Evolutionary conservation across 2,888 invertebrate genomes (phyloP).

Genomic region (Zele albiditarsus): DNA sequence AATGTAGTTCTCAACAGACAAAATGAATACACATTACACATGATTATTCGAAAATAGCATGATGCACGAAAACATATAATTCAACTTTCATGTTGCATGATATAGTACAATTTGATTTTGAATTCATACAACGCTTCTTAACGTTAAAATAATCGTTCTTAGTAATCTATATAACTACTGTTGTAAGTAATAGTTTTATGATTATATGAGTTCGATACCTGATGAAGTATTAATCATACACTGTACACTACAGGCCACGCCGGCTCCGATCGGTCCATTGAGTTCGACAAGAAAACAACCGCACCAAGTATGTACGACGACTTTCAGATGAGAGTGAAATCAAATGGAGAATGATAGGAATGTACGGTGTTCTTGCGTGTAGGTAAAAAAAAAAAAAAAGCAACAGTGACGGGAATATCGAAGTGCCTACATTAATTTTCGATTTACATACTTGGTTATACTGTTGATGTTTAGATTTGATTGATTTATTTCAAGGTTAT

Average conservation of each 20-base stretch:
- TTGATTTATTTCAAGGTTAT: not conserved
- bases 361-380: not conserved
- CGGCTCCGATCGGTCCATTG: constrained; percentile 10
- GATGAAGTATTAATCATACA: too few relatives aligned
- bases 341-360: constrained; percentile 16
- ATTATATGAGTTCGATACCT: too few relatives aligned
- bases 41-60: not conserved
- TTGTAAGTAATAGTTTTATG: too few relatives aligned
- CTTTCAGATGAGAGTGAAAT: constrained; percentile 22
- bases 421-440: not conserved
- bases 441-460: not conserved
- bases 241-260: not conserved
- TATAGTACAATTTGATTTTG: not conserved
- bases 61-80: not conserved
- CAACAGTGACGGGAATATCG: not conserved
- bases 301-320: constrained; percentile 2
- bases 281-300: not conserved
- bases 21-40: not conserved
- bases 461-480: not conserved
- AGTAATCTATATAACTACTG: too few relatives aligned
- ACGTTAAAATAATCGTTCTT: too few relatives aligned
- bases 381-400: not conserved
- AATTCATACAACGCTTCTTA: too few relatives aligned
- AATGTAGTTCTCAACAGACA: too few relatives aligned
- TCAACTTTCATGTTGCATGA: not conserved